Evolutionary conservation across 2,797 vertebrate genomes (phyloP).

Genomic region (Mormyrus proboscirostris): DNA sequence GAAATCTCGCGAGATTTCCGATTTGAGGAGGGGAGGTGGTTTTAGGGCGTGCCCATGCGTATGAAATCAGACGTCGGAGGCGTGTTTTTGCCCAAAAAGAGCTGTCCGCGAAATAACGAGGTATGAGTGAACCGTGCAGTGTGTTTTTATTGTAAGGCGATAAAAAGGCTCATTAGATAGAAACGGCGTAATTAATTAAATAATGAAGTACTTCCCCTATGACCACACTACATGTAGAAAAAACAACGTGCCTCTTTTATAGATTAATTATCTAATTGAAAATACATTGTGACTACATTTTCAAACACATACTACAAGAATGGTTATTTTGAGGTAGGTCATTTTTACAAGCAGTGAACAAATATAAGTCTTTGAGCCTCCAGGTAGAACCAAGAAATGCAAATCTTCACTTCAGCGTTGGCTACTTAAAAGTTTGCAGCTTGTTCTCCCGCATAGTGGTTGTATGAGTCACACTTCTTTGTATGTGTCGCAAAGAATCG

Average conservation of each 20-base stretch:
- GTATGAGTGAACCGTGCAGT: too few relatives aligned
- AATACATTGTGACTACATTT: not conserved
- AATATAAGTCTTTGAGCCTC: not conserved
- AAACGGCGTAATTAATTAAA: not conserved
- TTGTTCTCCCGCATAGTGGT: not conserved
- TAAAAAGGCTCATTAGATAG: not conserved
- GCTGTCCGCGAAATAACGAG: not conserved
- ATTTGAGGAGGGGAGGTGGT: not conserved
- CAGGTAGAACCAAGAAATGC: not conserved
- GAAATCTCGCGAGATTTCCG: constrained; percentile 40
- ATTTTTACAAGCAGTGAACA: not conserved
- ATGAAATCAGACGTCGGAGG: not conserved
- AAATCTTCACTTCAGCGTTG: not conserved
- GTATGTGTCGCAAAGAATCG: not conserved
- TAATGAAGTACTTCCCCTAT: not conserved
- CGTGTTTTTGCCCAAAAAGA: not conserved
- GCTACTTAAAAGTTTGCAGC: not conserved
- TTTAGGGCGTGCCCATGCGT: not conserved
- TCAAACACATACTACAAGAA: not conserved
- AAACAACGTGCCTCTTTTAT: not conserved
- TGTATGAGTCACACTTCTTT: not conserved
- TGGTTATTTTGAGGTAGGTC: not conserved
- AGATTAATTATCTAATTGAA: not conserved
- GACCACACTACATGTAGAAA: not conserved
- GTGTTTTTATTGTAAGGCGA: not conserved